These are phyloP conservation scores for Scytalopus superciliaris DNA, from an alignment of 2,113 vertebrate genomes.

Conservation along the genomic window DNA sequence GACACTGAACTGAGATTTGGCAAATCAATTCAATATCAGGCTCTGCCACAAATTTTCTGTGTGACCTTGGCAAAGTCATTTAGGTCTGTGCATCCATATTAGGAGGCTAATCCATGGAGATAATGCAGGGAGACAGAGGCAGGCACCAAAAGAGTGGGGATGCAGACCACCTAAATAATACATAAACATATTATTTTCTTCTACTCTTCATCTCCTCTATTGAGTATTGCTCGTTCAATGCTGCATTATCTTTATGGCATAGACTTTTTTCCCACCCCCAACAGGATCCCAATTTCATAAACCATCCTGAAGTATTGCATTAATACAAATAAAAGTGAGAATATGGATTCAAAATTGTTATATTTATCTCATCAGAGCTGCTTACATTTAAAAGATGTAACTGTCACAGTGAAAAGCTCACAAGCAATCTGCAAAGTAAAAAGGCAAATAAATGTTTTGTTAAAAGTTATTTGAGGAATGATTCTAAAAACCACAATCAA, in stretches of 20 bases:
- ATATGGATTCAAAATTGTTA: conserved; percentile 15
- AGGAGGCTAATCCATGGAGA: conserved; percentile 38
- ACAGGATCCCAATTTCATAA: background rate
- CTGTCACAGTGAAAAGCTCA: conserved; percentile 29
- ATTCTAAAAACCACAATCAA: conserved; percentile 35
- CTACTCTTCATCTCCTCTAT: conserved; percentile 13
- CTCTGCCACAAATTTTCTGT: background rate
- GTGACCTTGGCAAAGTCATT: conserved; percentile 31
- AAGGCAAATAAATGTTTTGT: conserved; percentile 46
- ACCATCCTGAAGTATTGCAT: background rate
- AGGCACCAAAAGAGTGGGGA: conserved; percentile 36
- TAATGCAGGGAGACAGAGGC: conserved; percentile 38
- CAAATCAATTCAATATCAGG: background rate
- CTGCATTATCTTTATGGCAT: conserved; percentile 25
- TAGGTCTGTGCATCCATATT: background rate
- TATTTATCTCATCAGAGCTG: conserved; percentile 54
- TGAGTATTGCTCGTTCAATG: conserved; percentile 30
- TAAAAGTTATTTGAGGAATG: conserved; percentile 35
- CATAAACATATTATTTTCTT: conserved; percentile 35
- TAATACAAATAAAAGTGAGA: conserved; percentile 24
- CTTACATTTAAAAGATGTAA: conserved; percentile 11
- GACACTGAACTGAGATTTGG: background rate
- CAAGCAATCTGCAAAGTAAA: conserved; percentile 6
- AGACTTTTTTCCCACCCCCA: background rate
- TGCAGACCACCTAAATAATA: conserved; percentile 63